These are phyloP conservation scores for Drosophila nannoptera DNA, from an alignment of 1,140 invertebrate species.

Conservation along the genomic window DNA sequence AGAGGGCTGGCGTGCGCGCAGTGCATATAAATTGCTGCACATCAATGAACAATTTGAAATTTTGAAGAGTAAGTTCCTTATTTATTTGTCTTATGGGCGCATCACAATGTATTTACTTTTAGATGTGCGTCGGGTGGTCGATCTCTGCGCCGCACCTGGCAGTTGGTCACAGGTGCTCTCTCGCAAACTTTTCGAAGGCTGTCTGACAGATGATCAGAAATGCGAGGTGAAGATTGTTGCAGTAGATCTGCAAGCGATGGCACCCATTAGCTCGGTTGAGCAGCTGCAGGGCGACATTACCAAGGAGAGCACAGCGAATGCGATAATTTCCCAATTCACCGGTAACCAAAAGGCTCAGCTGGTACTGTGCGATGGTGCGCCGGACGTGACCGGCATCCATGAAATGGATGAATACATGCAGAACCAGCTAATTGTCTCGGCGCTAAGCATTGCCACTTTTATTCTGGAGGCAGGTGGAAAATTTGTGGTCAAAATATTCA, in stretches of 20 bases:
- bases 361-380: conserved; percentile 99
- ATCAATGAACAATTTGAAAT: conserved; percentile 97
- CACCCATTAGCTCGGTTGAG: conserved; percentile 95
- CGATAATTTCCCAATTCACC: conserved; percentile 93
- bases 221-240: conserved; percentile 94
- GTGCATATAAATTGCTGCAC: conserved; percentile 99
- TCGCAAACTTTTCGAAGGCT: conserved; percentile 84
- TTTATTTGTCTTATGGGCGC: not conserved
- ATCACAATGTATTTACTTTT: not conserved
- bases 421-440: conserved; percentile 94
- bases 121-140: conserved; percentile 96
- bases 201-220: conserved; percentile 79
- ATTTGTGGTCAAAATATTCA: conserved; percentile 98
- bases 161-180: conserved; percentile 99
- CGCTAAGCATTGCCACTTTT: conserved; percentile 97
- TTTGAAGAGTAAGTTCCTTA: conserved; percentile 84
- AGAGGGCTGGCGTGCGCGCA: conserved; percentile 98
- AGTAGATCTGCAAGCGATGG: conserved; percentile 99
- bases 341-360: conserved; percentile 91
- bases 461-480: conserved; percentile 92
- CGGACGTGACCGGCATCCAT: conserved; percentile 98
- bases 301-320: conserved; percentile 92
- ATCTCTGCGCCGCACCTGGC: conserved; percentile 98
- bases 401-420: conserved; percentile 99
- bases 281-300: conserved; percentile 99